Evolutionary conservation across 2,113 vertebrate species (phyloP).

Genomic region (Python bivittatus): DNA sequence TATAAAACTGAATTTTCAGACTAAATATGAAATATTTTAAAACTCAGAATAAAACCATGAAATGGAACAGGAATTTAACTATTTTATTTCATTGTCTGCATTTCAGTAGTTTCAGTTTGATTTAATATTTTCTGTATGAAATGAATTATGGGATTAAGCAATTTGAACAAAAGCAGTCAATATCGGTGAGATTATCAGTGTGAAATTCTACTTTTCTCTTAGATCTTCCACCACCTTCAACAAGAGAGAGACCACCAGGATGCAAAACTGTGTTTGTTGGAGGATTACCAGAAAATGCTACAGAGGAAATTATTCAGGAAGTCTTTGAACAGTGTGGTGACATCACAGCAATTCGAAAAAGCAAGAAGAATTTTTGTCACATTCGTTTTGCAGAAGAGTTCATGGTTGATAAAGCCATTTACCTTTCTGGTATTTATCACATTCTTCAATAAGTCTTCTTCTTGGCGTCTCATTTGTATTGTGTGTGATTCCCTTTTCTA

Average conservation of each 20-base stretch:
- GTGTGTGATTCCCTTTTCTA: conserved; percentile 63
- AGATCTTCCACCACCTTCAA: conserved; percentile 91
- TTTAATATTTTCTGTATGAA: conserved; percentile 23
- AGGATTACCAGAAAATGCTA: conserved; percentile 88
- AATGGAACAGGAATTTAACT: not conserved
- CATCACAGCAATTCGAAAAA: conserved; percentile 88
- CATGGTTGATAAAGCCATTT: conserved; percentile 93
- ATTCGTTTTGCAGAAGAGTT: conserved; percentile 89
- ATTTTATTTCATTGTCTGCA: conserved; percentile 1
- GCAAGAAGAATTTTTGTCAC: conserved; percentile 95
- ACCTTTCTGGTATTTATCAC: conserved; percentile 83
- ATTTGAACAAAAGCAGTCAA: conserved; percentile 46
- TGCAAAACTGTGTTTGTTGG: conserved; percentile 92
- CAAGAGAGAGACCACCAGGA: conserved; percentile 87
- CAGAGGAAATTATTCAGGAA: conserved; percentile 88
- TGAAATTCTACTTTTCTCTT: conserved; percentile 60
- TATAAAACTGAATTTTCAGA: not conserved
- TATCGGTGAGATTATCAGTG: conserved; percentile 63
- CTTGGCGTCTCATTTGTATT: conserved; percentile 52
- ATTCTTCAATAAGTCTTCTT: conserved; percentile 62
- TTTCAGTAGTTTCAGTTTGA: too few species aligned
- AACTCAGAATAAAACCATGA: not conserved
- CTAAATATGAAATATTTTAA: not conserved
- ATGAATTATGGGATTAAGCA: conserved; percentile 1
- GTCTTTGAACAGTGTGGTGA: conserved; percentile 90